Percentiles rank a stretch among this genome's conserved stretches.
These are phyloP conservation scores for Spizella passerina DNA, from an alignment of 2,797 vertebrate species.

Conservation along the genomic window DNA sequence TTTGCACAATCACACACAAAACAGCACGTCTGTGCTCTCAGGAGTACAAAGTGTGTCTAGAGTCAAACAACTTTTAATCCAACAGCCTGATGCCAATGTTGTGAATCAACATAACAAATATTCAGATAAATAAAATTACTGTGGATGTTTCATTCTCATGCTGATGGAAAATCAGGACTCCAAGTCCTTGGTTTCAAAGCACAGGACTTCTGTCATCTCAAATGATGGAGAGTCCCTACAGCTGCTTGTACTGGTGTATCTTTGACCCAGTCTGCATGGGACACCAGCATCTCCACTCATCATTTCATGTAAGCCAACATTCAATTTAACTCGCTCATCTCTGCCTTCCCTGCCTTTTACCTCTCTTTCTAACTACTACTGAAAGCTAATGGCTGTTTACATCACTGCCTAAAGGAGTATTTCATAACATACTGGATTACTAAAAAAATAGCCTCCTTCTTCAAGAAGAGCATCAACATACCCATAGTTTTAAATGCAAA, in stretches of 20 bases:
- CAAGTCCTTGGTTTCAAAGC: neutral
- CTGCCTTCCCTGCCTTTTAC: neutral
- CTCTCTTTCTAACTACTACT: neutral
- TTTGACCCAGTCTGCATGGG: too few relatives aligned
- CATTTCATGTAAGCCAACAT: neutral
- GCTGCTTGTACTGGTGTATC: neutral
- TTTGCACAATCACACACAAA: neutral
- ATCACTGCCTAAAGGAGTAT: neutral
- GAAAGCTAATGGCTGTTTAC: neutral
- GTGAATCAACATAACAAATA: neutral
- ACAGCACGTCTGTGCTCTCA: accelerated
- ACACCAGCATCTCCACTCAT: neutral
- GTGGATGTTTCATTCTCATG: neutral
- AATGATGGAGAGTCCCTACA: neutral
- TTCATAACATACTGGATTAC: neutral
- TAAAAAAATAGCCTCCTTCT: neutral
- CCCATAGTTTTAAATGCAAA: neutral
- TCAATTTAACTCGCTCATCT: neutral
- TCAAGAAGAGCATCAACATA: neutral
- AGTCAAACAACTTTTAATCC: neutral
- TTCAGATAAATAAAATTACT: neutral
- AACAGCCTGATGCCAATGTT: neutral
- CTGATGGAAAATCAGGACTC: neutral
- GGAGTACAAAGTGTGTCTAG: neutral
- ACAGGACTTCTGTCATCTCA: neutral